phyloP scores from a whole-genome alignment of 2,797 vertebrate genomes.

The Pseudochaenichthys georgianus region DNA sequence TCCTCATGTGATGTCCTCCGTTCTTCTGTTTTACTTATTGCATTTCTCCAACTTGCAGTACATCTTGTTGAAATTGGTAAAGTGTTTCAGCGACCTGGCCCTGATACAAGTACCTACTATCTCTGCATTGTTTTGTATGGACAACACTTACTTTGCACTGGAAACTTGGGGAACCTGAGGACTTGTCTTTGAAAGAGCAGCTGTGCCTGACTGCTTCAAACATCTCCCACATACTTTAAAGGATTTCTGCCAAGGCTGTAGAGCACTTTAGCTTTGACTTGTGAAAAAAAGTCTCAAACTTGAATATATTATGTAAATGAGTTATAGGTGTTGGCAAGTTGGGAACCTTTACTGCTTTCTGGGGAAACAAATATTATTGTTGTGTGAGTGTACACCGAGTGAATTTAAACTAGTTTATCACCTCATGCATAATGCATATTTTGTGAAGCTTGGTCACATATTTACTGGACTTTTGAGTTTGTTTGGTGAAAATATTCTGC shows the following conservation, averaged over 20 bases:
- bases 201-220: neutral
- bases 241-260: neutral
- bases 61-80: constrained; percentile 26
- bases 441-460: neutral
- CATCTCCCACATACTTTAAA: neutral
- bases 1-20: constrained; percentile 14
- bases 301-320: constrained; percentile 15
- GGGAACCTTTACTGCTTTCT: constrained; percentile 1
- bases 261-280: neutral
- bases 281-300: neutral
- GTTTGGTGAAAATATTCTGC: neutral
- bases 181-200: neutral
- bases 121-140: neutral
- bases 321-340: neutral
- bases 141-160: neutral
- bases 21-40: constrained; percentile 37
- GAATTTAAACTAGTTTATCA: neutral
- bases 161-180: neutral
- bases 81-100: constrained; percentile 8
- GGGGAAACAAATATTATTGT: neutral
- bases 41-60: constrained; percentile 34
- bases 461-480: neutral
- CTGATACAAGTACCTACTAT: neutral
- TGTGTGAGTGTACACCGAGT: neutral
- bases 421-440: neutral